phyloP scores from a whole-genome alignment of 2,888 invertebrate species.

The Tethea ocularis region DNA sequence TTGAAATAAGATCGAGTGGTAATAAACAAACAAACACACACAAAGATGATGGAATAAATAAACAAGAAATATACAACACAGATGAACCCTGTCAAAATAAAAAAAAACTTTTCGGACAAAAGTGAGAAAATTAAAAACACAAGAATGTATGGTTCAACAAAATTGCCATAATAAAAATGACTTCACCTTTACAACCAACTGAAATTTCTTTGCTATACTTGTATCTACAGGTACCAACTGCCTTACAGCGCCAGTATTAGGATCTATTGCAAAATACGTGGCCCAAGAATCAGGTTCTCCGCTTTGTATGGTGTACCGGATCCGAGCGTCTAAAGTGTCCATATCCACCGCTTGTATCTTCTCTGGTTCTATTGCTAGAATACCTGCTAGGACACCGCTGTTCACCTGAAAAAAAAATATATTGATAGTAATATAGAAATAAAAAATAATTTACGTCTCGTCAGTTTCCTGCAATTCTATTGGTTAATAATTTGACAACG shows the following conservation, averaged over 20 bases:
- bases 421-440: neutral
- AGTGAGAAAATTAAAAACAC: neutral
- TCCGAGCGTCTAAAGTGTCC: slow-evolving; percentile 93
- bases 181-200: slow-evolving; percentile 90
- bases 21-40: no score
- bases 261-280: slow-evolving; percentile 93
- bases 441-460: no score
- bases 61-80: no score
- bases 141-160: neutral
- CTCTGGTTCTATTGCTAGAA: slow-evolving; percentile 92
- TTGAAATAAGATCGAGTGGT: no score
- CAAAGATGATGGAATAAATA: no score
- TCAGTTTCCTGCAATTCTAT: no score
- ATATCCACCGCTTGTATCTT: slow-evolving; percentile 95
- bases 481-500: no score
- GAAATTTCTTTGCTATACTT: slow-evolving; percentile 90
- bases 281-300: slow-evolving; percentile 91
- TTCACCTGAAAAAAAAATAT: slow-evolving; percentile 90
- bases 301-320: slow-evolving; percentile 91
- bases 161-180: neutral
- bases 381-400: slow-evolving; percentile 92
- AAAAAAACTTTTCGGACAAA: neutral
- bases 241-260: slow-evolving; percentile 90
- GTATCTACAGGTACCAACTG: slow-evolving; percentile 93
- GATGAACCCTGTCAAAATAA: no score